Conservation (phyloP, 2,113 vertebrate genomes). For the Machaerirhynchus nigripectus region DNA sequence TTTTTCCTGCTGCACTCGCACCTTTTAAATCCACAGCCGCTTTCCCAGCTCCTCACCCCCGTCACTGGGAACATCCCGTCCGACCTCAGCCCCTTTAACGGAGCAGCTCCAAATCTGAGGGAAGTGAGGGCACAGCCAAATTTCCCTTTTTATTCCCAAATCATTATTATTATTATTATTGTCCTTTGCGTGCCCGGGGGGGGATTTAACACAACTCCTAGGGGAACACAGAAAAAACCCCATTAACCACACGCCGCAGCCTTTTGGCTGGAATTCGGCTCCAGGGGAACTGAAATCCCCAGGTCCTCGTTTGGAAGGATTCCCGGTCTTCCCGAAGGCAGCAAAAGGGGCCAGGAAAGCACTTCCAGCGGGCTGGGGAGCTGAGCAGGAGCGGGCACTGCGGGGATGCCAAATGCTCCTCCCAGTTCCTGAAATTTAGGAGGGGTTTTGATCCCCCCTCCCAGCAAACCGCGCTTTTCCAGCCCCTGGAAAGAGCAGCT, state of each 20-base stretch:
- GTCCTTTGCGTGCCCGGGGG: not conserved
- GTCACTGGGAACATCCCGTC: not conserved
- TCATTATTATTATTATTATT: not conserved
- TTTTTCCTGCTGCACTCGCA: not conserved
- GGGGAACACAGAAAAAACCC: not conserved
- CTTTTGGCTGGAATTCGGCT: not conserved
- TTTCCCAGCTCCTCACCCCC: not conserved
- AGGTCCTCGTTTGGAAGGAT: not conserved
- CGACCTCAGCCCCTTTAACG: not conserved
- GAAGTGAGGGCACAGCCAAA: not conserved
- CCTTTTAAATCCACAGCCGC: not conserved
- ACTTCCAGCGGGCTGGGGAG: not conserved
- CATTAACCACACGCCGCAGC: not conserved
- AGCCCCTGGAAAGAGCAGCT: not conserved
- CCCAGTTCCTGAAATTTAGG: fast-evolving
- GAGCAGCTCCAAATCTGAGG: not conserved
- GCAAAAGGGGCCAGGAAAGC: not conserved
- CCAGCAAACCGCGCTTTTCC: not conserved
- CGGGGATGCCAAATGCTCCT: not conserved
- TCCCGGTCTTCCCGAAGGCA: not conserved
- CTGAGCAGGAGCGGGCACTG: not conserved
- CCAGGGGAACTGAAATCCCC: not conserved
- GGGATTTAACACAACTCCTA: not conserved
- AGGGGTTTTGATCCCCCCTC: not conserved
- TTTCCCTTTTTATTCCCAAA: not conserved